phyloP scores from a whole-genome alignment of 2,797 vertebrate species.

The Myotis findleyi region DNA sequence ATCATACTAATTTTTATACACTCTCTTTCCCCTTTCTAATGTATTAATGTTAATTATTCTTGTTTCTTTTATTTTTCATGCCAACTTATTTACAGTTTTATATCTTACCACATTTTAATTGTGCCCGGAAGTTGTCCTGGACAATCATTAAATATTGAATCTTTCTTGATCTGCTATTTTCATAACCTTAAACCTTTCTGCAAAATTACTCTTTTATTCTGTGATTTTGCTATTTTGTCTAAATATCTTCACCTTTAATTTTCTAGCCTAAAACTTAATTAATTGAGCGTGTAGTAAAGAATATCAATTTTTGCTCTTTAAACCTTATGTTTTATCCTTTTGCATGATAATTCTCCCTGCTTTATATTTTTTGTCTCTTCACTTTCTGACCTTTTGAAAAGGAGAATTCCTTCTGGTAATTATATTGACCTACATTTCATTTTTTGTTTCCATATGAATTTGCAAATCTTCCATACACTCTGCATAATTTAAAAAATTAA shows the following conservation, averaged over 20 bases:
- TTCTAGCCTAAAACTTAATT: background rate
- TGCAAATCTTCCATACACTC: background rate
- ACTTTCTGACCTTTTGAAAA: slow-evolving; percentile 35
- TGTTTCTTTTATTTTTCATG: slow-evolving; percentile 14
- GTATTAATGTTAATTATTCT: background rate
- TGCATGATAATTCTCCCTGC: background rate
- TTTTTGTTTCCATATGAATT: background rate
- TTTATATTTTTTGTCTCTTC: slow-evolving; percentile 24
- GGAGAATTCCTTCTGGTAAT: background rate
- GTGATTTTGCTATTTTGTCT: slow-evolving; percentile 43
- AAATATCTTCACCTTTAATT: background rate
- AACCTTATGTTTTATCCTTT: slow-evolving; percentile 17
- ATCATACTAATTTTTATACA: background rate
- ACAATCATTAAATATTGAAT: background rate
- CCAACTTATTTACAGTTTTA: background rate
- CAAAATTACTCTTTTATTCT: slow-evolving; percentile 35
- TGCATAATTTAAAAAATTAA: background rate
- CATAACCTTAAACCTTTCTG: background rate
- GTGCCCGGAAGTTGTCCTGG: background rate
- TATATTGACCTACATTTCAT: background rate
- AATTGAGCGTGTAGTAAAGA: background rate
- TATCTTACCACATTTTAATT: background rate
- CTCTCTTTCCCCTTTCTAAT: background rate
- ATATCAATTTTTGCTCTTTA: slow-evolving; percentile 42
- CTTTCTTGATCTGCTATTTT: background rate